These are phyloP conservation scores for Polypedilum vanderplanki DNA, from an alignment of 1,140 invertebrate species.

Conservation along the genomic window DNA sequence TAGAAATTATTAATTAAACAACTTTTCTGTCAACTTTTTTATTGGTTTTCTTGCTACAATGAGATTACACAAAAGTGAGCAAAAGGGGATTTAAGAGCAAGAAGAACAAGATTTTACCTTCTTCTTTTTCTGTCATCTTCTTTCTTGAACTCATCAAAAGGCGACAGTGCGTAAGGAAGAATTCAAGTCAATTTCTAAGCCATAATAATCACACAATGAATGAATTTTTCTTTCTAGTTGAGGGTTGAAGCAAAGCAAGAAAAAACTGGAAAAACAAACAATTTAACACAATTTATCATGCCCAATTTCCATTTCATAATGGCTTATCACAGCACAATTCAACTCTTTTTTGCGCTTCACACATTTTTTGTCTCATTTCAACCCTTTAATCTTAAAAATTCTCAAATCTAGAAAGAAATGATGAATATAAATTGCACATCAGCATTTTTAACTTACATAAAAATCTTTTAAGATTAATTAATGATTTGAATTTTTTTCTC, in stretches of 20 bases:
- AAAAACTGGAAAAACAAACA: conserved; percentile 19
- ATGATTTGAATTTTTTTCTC: not conserved
- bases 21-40: conserved; percentile 19
- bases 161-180: conserved; percentile 16
- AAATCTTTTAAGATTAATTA: conserved; percentile 24
- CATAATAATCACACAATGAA: conserved; percentile 19
- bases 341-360: not conserved
- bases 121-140: conserved; percentile 6
- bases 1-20: conserved; percentile 20
- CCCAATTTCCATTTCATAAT: not conserved
- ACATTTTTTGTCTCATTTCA: not conserved
- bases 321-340: conserved; percentile 1
- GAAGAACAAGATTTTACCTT: not conserved
- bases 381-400: not conserved
- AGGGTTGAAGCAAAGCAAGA: not conserved
- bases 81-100: conserved; percentile 4
- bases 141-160: conserved; percentile 10
- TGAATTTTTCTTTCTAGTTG: not conserved
- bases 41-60: conserved; percentile 15
- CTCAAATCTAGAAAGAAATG: not conserved
- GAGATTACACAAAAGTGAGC: conserved; percentile 1
- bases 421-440: conserved; percentile 3
- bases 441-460: no score
- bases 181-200: not conserved
- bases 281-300: conserved; percentile 19